Base-by-base conservation (phyloP, 2,888 invertebrate genomes). In the Ptychoptera contaminata region DNA sequence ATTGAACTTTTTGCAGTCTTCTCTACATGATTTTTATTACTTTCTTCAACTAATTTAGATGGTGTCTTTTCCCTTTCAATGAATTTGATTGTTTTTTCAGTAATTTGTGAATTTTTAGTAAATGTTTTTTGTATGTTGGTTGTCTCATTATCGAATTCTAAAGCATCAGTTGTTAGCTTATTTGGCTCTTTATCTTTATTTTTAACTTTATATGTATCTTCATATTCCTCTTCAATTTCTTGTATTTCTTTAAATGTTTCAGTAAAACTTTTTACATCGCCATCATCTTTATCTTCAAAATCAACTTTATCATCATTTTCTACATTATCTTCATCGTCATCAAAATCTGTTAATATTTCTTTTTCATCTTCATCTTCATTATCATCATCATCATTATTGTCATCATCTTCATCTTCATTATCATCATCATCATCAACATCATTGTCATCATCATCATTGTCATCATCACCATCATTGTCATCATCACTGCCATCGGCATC, bases 21-120 rank as follows among this genome's bases (percentile, higher is more conserved):
- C 1, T 35, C 35, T 16, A 34, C 34, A 34, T 14, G 16, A 11
- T n/a, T 14, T 45, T 48, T 51, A 42, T 58, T 58, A 34, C 50
- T 38, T 48, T 51, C 51, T 61, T 66, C 44, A 16, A 30, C 34
- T 31, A 11, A 9, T 43, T 46, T 46, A 29, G n/a, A 8, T 8
- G 11, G 8, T 31, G 8, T 32, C 15, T 36, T 31, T 3, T 16
- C 8, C 8, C 12, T 23, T 23, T 42, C 30, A 8, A 42, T 11
- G 5, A 37, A 10, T n/a, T 16, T 23, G 14, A 12, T 23, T 37
- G n/a, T 14, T 16, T 29, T 16, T 47, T 45, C 36, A 23, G 23
- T 3, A 23, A 23, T 23, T 23, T 23, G n/a, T n/a, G n/a, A n/a
- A n/a, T n/a, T n/a, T n/a, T n/a, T n/a, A n/a, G n/a, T n/a, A n/a